Conservation (phyloP, 2,113 vertebrate genomes). For the Verasper variegatus region DNA sequence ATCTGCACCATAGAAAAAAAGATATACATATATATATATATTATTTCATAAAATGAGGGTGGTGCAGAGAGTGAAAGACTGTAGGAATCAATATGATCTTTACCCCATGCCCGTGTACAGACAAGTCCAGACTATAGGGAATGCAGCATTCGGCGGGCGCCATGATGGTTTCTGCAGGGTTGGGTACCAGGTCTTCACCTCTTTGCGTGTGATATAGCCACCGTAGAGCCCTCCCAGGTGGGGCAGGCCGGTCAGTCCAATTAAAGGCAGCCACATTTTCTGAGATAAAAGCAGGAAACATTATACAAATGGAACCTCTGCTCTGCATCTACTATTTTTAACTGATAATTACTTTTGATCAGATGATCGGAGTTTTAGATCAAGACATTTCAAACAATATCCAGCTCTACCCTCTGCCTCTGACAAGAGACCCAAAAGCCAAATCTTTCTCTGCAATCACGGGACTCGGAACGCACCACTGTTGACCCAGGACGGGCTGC, state of each 20-base stretch:
- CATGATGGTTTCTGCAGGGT: slow-evolving; percentile 86
- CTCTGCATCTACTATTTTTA: not conserved
- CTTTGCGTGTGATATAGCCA: slow-evolving; percentile 79
- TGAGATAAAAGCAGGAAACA: slow-evolving; percentile 28
- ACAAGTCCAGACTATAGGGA: slow-evolving; percentile 86
- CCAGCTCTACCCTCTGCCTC: no score
- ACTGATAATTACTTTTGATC: not conserved
- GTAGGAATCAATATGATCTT: slow-evolving; percentile 42
- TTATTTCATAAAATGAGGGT: not conserved
- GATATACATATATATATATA: not conserved
- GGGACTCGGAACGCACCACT: no score
- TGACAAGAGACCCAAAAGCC: no score
- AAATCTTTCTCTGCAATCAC: no score
- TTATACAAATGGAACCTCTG: not conserved
- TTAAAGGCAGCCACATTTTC: slow-evolving; percentile 85
- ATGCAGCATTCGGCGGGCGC: slow-evolving; percentile 84
- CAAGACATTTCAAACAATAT: no score
- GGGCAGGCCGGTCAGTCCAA: slow-evolving; percentile 86
- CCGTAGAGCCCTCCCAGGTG: slow-evolving; percentile 87
- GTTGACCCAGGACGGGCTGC: no score
- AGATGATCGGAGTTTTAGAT: not conserved
- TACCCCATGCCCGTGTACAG: slow-evolving; percentile 91
- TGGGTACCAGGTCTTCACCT: slow-evolving; percentile 84
- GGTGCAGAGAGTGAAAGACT: not conserved
- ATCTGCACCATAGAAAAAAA: slow-evolving; percentile 70